Percentiles rank a stretch among this genome's conserved stretches.
Conservation (phyloP, 2,113 vertebrate genomes). For the Vimba vimba region DNA sequence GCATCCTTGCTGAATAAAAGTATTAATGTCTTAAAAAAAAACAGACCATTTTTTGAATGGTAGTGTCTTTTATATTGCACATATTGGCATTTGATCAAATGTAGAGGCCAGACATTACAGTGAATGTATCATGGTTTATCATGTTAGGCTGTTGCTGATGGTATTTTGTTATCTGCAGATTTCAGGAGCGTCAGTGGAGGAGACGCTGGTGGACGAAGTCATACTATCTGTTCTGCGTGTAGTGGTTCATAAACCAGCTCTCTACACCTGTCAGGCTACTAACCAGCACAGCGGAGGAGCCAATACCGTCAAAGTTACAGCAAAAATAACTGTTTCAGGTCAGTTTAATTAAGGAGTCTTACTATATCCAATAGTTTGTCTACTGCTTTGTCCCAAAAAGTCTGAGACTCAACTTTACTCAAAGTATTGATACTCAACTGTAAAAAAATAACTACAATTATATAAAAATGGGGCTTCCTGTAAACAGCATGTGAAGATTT, state of each 20-base stretch:
- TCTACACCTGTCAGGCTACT: conserved; percentile 92
- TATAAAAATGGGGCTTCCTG: not conserved
- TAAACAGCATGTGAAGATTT: no score
- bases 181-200: conserved; percentile 84
- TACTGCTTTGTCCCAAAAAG: not conserved
- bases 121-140: no score
- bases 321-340: conserved; percentile 89
- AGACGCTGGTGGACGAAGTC: conserved; percentile 85
- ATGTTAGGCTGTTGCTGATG: not conserved
- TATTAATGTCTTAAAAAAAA: no score
- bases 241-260: conserved; percentile 85
- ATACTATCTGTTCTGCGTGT: conserved; percentile 87
- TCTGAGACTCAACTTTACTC: not conserved
- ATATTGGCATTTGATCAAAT: not conserved
- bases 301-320: conserved; percentile 89
- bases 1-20: no score
- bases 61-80: not conserved
- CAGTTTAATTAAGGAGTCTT: conserved; percentile 22
- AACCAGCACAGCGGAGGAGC: conserved; percentile 92
- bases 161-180: conserved; percentile 72
- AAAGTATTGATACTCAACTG: not conserved
- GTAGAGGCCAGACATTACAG: not conserved
- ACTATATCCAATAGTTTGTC: not conserved
- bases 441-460: not conserved
- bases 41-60: no score